These are phyloP conservation scores for Lasioglossum pauxillum DNA, from an alignment of 2,888 invertebrate species.

Conservation along the genomic window DNA sequence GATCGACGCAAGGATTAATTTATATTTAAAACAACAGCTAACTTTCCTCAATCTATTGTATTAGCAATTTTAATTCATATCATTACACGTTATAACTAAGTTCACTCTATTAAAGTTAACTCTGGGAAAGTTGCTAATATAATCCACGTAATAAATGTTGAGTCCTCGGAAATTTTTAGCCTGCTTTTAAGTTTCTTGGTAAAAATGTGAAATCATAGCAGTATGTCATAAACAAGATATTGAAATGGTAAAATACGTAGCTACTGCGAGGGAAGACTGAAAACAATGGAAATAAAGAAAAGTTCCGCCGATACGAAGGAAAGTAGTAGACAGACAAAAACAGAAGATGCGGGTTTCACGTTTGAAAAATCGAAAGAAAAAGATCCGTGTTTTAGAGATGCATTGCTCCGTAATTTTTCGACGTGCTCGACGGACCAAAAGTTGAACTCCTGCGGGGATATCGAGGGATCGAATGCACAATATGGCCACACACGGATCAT, in stretches of 20 bases:
- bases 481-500: slow-evolving; percentile 55
- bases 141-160: too few relatives aligned
- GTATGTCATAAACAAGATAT: too few relatives aligned
- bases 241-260: neutral
- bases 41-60: neutral
- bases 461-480: slow-evolving; percentile 60
- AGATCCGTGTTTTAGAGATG: neutral
- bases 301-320: neutral
- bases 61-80: too few relatives aligned
- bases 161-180: too few relatives aligned
- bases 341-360: neutral
- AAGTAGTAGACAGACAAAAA: neutral
- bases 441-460: slow-evolving; percentile 28
- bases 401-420: neutral
- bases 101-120: too few relatives aligned
- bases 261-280: neutral
- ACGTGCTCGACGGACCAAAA: neutral
- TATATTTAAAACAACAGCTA: too few relatives aligned
- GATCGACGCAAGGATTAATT: too few relatives aligned
- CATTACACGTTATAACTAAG: too few relatives aligned
- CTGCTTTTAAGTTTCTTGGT: too few relatives aligned
- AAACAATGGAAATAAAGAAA: neutral
- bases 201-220: too few relatives aligned
- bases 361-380: neutral
- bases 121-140: too few relatives aligned